These are phyloP conservation scores for Leptodactylus fallax DNA, from an alignment of 2,797 vertebrate species.

Conservation along the genomic window DNA sequence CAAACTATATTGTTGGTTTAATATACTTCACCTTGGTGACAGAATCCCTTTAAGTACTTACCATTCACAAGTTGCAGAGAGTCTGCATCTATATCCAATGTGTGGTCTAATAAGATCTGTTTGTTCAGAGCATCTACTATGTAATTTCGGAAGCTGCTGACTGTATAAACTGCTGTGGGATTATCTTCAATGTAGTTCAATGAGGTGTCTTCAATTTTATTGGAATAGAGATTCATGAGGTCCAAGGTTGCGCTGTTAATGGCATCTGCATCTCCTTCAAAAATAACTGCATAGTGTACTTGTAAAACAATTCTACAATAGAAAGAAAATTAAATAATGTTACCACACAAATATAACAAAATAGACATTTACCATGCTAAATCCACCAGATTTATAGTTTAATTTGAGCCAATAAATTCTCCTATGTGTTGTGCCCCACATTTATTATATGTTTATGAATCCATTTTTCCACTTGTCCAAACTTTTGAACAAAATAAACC, in stretches of 20 bases:
- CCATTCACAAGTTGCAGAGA: conserved; percentile 82
- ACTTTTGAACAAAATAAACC: too few species aligned
- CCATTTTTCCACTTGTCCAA: too few species aligned
- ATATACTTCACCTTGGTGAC: too few species aligned
- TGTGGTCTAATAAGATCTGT: conserved; percentile 78
- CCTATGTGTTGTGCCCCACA: too few species aligned
- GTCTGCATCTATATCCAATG: conserved; percentile 77
- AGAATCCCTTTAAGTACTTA: conserved; percentile 69
- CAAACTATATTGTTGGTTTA: neutral
- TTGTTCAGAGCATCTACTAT: conserved; percentile 81
- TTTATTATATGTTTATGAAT: too few species aligned
- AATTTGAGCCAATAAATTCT: too few species aligned
- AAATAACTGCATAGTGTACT: conserved; percentile 84
- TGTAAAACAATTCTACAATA: conserved; percentile 77
- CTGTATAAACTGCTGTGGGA: conserved; percentile 80
- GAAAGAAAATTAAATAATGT: conserved; percentile 51
- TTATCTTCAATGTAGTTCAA: conserved; percentile 78
- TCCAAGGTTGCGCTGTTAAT: conserved; percentile 87
- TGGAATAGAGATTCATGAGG: conserved; percentile 89
- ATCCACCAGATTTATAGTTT: neutral
- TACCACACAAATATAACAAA: neutral
- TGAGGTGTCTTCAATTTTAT: conserved; percentile 87
- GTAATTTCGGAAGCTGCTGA: conserved; percentile 80
- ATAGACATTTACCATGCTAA: neutral
- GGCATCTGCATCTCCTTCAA: conserved; percentile 79